These are phyloP conservation scores for Heliocidaris tuberculata DNA, from an alignment of 35 echinoderm and acorn worm species.

Conservation along the genomic window DNA sequence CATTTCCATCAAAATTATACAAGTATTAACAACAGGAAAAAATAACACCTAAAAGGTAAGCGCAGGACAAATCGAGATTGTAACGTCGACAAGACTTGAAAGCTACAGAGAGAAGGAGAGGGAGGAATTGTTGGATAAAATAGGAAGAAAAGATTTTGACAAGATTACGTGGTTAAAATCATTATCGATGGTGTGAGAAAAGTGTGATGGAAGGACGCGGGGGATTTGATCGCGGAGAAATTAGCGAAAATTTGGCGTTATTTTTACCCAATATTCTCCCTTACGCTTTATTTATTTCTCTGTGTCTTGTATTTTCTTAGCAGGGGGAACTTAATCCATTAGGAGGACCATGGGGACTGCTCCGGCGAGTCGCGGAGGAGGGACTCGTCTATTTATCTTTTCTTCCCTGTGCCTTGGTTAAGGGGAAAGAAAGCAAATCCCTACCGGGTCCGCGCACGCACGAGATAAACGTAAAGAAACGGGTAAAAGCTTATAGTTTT, in stretches of 20 bases:
- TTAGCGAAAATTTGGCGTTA: constrained; percentile 34
- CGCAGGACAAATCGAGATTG: constrained; percentile 11
- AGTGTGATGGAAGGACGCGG: constrained; percentile 43
- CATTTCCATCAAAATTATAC: constrained; percentile 32
- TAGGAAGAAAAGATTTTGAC: constrained; percentile 32
- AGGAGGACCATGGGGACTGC: constrained; percentile 6
- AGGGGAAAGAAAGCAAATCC: constrained; percentile 17
- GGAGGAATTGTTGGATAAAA: neutral
- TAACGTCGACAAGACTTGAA: neutral
- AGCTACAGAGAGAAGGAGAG: neutral
- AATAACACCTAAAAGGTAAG: constrained; percentile 7
- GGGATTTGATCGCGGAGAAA: constrained; percentile 28
- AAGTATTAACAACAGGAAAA: constrained; percentile 33
- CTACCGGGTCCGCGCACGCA: constrained; percentile 7
- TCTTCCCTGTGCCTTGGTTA: neutral
- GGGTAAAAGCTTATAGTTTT: constrained; percentile 55
- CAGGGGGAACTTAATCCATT: constrained; percentile 44
- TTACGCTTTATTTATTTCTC: constrained; percentile 36
- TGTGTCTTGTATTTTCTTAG: constrained; percentile 45
- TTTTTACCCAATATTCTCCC: constrained; percentile 37
- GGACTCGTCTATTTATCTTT: constrained; percentile 37
- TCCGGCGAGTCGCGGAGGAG: neutral
- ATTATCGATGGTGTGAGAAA: constrained; percentile 51
- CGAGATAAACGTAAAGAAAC: neutral
- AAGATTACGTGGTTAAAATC: constrained; percentile 51